Base-by-base conservation (phyloP, 2,797 vertebrate species). In the Chelon labrosus region DNA sequence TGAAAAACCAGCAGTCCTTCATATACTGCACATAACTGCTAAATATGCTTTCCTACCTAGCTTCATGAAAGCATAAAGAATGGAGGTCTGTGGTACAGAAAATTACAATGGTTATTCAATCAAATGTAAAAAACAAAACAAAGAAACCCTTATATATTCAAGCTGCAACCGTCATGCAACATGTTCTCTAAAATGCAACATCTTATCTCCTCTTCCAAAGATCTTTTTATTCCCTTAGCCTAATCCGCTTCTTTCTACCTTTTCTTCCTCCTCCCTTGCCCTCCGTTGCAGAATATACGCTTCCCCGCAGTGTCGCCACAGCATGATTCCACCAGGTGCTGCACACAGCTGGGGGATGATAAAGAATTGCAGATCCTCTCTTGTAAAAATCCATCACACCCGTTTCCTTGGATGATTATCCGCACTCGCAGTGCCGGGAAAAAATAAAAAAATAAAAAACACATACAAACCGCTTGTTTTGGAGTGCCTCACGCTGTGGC, bases 271-370 rank as follows among this genome's bases (percentile, higher is more conserved):
- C 20, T 65, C 56, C 53, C 19, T 20, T 38, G 19, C 31, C 70
- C 75, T 69, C 20, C 42, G 4, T 41, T 61, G 19, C 50, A 47
- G 54, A 62, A 66, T 63, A 20, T 37, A 57, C 46, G 54, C 66
- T 47, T 59, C 50, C 64, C 60, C 37, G 42, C 54, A 20, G 64
- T 35, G 52, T 77, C 72, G 65, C 53, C 84, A 19, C 81, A 81
- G 83, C 75, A 1, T 59, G 84, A 69, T 3, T 73, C 71, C 69
- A 39, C 57, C 90, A 90, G 88, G 85, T 88, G 88, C 83, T 86
- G 65, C 3, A 10, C 81, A 80, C 90, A 91, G 87, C 88, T 85
- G 86, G 74, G 19, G 49, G 65, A 82, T 53, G 75, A 68, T 84
- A 87, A 86, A 86, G 77, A 82, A 80, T 38, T 47, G 42, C 78